These are phyloP conservation scores for Apotomis betuletana DNA, from an alignment of 2,888 invertebrate species.

Conservation along the genomic window DNA sequence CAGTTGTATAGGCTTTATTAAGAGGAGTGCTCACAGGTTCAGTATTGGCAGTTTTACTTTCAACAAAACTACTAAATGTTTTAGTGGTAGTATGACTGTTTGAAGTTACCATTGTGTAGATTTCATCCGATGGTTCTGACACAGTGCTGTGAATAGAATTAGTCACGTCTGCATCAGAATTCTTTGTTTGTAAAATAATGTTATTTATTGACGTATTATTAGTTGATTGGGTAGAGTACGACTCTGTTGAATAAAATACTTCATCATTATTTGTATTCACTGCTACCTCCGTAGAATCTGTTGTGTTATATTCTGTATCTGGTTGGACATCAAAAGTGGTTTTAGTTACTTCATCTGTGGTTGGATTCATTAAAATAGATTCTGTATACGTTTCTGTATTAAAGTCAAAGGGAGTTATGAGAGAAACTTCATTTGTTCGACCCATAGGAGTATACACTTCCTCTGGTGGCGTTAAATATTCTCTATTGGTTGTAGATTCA, in stretches of 20 bases:
- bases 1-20: background rate
- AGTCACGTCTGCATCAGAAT: background rate
- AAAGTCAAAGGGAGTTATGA: conserved; percentile 1
- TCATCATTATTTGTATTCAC: background rate
- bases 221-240: conserved; percentile 3
- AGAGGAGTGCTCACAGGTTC: conserved; percentile 1
- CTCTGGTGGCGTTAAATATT: conserved; percentile 3
- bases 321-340: background rate
- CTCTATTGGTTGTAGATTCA: background rate
- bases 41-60: background rate
- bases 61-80: conserved; percentile 2
- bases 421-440: conserved; percentile 1
- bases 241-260: background rate
- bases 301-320: background rate
- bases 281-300: background rate
- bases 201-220: conserved; percentile 2
- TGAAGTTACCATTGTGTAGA: background rate
- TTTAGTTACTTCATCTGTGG: background rate
- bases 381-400: conserved; percentile 12
- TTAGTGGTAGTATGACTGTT: background rate
- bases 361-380: background rate
- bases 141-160: conserved; percentile 5
- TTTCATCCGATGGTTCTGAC: background rate
- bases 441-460: conserved; percentile 1
- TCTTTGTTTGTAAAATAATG: background rate